A percentile compares a stretch with the other conserved stretches of the same genome.
Conservation (phyloP, 2,113 vertebrate species). For the Cyprinus carpio region DNA sequence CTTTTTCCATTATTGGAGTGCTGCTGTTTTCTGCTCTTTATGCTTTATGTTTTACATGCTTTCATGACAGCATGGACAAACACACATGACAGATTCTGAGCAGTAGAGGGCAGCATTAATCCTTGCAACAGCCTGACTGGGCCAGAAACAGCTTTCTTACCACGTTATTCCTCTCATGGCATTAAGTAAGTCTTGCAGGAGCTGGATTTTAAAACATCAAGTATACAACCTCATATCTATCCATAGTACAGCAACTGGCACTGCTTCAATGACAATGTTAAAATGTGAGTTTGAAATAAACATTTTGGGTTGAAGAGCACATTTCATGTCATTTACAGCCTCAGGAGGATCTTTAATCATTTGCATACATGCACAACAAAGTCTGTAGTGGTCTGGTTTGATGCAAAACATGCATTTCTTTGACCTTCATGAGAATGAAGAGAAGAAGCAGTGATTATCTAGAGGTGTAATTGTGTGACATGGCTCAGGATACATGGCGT, state of each 20-base stretch:
- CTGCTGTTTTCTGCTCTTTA: not conserved
- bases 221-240: not conserved
- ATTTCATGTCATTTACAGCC: not conserved
- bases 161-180: not conserved
- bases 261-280: not conserved
- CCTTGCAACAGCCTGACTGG: slow-evolving; percentile 46
- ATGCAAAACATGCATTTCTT: not conserved
- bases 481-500: too few relatives aligned
- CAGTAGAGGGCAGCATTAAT: slow-evolving; percentile 65
- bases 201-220: not conserved
- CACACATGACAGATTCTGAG: not conserved
- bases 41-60: not conserved
- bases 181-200: not conserved
- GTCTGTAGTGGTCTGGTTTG: not conserved
- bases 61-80: not conserved
- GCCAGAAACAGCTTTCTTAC: not conserved
- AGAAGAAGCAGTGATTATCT: not conserved
- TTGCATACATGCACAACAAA: not conserved
- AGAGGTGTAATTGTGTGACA: not conserved
- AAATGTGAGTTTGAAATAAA: not conserved
- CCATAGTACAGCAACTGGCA: not conserved
- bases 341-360: not conserved
- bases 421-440: not conserved
- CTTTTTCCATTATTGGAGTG: not conserved
- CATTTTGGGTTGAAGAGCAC: not conserved